phyloP scores from a whole-genome alignment of 2,113 vertebrate genomes.

The Epinephelus fuscoguttatus region DNA sequence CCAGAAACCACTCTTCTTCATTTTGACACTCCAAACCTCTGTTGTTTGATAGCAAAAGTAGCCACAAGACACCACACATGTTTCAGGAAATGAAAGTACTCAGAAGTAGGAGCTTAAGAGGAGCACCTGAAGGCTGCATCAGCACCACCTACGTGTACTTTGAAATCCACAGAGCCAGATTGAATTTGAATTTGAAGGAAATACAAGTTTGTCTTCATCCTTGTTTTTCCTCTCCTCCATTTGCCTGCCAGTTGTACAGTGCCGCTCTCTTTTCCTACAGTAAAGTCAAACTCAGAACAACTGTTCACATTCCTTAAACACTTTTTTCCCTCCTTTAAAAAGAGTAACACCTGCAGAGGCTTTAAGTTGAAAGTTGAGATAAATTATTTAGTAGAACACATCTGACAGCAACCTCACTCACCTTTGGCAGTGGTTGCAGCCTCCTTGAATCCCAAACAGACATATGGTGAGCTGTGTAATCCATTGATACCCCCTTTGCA shows the following conservation, averaged over 20 bases:
- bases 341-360: neutral
- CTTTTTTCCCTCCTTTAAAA: neutral
- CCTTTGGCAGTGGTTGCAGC: slow-evolving; percentile 92
- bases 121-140: slow-evolving; percentile 38
- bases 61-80: neutral
- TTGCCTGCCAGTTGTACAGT: neutral
- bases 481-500: slow-evolving; percentile 88
- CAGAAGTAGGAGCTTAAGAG: neutral
- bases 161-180: slow-evolving; percentile 38
- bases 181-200: slow-evolving; percentile 56
- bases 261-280: neutral
- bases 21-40: neutral
- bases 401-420: slow-evolving; percentile 77
- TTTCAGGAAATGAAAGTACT: neutral
- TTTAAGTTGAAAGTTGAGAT: neutral
- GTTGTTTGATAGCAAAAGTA: neutral
- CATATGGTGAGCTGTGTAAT: slow-evolving; percentile 88
- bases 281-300: neutral
- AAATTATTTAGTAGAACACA: neutral
- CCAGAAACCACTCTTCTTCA: neutral
- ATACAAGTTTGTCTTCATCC: neutral
- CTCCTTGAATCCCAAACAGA: slow-evolving; percentile 95
- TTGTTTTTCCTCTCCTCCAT: slow-evolving; percentile 3
- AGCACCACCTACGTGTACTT: slow-evolving; percentile 40
- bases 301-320: neutral